A percentile compares a stretch with the other conserved stretches of the same genome.
Conservation (phyloP, 2,113 vertebrate species). For the Podarcis raffonei region DNA sequence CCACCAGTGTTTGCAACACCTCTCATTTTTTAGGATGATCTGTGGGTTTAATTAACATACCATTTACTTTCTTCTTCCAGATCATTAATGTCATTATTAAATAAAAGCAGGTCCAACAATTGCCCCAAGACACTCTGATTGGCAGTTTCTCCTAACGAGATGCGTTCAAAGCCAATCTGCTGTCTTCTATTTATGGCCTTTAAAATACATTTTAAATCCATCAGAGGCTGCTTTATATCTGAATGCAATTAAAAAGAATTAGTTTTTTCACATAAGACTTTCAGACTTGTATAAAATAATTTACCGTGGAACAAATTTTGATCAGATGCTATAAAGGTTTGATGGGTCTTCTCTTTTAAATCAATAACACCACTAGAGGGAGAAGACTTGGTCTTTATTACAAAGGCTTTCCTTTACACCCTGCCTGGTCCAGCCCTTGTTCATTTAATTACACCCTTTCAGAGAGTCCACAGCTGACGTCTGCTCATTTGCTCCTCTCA, state of each 20-base stretch:
- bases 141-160: background rate
- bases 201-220: conserved; percentile 9
- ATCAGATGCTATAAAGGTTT: background rate
- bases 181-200: conserved; percentile 11
- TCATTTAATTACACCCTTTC: rapidly evolving
- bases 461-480: background rate
- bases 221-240: background rate
- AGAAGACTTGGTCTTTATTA: background rate
- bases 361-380: background rate
- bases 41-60: conserved; percentile 48
- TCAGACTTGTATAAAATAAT: conserved; percentile 9
- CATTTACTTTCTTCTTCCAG: conserved; percentile 48
- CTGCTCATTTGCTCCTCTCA: background rate
- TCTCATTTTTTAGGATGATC: conserved; percentile 29
- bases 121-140: conserved; percentile 4
- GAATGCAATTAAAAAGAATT: conserved; percentile 6
- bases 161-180: background rate
- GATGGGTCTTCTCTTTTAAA: conserved; percentile 7
- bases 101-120: background rate
- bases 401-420: background rate
- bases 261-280: background rate
- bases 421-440: background rate
- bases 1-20: background rate
- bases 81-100: conserved; percentile 25
- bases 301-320: conserved; percentile 2